phyloP scores from a whole-genome alignment of 2,113 vertebrate species.

The Aviceda subcristata region DNA sequence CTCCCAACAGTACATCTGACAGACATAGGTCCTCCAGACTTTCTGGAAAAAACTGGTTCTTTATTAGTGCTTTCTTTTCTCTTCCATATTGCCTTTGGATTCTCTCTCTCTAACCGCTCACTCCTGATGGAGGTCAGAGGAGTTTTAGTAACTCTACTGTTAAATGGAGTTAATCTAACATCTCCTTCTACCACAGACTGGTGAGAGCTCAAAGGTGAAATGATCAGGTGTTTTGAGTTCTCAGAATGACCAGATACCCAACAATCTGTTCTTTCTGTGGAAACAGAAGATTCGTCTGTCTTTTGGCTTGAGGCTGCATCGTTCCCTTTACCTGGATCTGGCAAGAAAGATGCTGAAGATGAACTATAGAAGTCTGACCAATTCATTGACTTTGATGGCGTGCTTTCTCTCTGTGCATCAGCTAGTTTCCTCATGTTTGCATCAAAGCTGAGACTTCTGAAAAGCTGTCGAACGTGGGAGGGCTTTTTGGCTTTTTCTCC shows the following conservation, averaged over 20 bases:
- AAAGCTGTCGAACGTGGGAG: conserved; percentile 75
- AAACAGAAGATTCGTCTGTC: conserved; percentile 27
- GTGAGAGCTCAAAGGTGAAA: conserved; percentile 52
- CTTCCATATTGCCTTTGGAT: conserved; percentile 51
- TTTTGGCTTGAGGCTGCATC: conserved; percentile 48
- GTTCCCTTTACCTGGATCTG: conserved; percentile 28
- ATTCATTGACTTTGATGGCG: conserved; percentile 30
- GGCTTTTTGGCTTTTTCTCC: conserved; percentile 49
- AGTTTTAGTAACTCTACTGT: neutral
- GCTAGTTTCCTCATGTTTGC: conserved; percentile 67
- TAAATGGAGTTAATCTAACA: conserved; percentile 39
- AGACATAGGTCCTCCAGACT: conserved; percentile 2
- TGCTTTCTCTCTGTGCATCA: conserved; percentile 42
- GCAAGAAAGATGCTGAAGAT: conserved; percentile 31
- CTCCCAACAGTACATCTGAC: neutral
- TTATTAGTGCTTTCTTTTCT: conserved; percentile 39
- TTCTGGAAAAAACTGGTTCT: conserved; percentile 32
- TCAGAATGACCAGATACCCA: conserved; percentile 1
- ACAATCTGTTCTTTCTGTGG: conserved; percentile 37
- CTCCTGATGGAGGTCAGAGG: neutral
- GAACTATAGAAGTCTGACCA: conserved; percentile 48
- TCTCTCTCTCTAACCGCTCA: conserved; percentile 31
- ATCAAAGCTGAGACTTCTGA: conserved; percentile 78
- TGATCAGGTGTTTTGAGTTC: conserved; percentile 41
- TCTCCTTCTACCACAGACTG: conserved; percentile 12